Evolutionary conservation across 2,888 invertebrate species (phyloP).

Genomic region (Ligdia adustata): DNA sequence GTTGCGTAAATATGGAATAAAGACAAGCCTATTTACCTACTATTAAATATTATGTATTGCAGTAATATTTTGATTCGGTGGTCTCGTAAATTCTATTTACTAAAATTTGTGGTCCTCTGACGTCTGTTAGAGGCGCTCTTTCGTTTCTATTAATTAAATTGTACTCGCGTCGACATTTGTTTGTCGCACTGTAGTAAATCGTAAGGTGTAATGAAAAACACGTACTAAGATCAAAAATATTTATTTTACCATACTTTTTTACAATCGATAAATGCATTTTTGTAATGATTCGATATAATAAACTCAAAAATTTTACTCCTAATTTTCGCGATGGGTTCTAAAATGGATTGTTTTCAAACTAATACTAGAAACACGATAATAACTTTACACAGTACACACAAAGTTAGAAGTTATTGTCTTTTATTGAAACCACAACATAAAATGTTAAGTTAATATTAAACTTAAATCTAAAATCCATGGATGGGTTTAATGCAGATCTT

Average conservation of each 20-base stretch:
- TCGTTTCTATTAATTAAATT: too few relatives aligned
- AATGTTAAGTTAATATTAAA: constrained; percentile 8
- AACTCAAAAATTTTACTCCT: constrained; percentile 4
- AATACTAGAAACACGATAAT: neutral
- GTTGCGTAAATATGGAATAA: too few relatives aligned
- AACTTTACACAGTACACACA: constrained; percentile 33
- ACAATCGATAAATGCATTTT: constrained; percentile 31
- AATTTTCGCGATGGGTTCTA: constrained; percentile 28
- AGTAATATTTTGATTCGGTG: too few relatives aligned
- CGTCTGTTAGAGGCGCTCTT: too few relatives aligned
- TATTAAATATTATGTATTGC: too few relatives aligned
- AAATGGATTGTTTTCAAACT: constrained; percentile 1
- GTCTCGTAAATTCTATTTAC: too few relatives aligned
- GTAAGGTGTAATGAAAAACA: neutral
- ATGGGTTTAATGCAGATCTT: constrained; percentile 17
- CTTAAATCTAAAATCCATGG: constrained; percentile 6
- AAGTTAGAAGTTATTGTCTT: constrained; percentile 67
- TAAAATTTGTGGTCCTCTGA: too few relatives aligned
- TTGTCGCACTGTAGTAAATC: too few relatives aligned
- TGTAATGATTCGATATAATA: constrained; percentile 25
- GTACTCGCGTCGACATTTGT: too few relatives aligned
- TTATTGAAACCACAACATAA: constrained; percentile 40
- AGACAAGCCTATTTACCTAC: too few relatives aligned
- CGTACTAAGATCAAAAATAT: constrained; percentile 1
- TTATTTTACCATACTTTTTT: constrained; percentile 18